Base-by-base conservation (phyloP, 2,113 vertebrate species). In the Delphinus delphis region DNA sequence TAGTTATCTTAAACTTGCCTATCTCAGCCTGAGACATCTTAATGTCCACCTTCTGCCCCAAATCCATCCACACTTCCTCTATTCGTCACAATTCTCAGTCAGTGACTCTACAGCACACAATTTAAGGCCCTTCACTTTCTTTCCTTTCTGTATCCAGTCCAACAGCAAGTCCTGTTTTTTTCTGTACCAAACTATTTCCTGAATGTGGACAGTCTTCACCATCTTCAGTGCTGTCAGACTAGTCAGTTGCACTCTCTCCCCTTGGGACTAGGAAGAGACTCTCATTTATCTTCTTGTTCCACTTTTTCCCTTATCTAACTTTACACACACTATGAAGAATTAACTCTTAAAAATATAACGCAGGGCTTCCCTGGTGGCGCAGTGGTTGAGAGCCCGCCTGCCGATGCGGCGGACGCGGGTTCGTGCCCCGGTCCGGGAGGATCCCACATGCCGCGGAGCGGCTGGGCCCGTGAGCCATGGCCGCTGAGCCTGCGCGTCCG, bases 361-460 rank as follows among this genome's bases (percentile, higher is more conserved):
- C 47, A 47, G 47, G 47, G 47, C 47, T 50, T 50, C 47, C 13
- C 47, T 50, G 47, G 47, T 50, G 47, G 47, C 13, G 13, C 47
- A 50, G 47, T 50, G 47, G 47, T 50, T 50, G 47, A 50, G 47
- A 50, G 47, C 4, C 47, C 12, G 12, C 12, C 47, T 50, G 12
- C 0, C 47, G 12, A 13, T 50, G 47, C 47, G 3, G 47, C 3
- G 47, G 47, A 13, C 47, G 10, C 2, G 2, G 47, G 11, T 47
- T 47, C 2, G 47, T 47, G 47, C 11, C 11, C 47, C 2, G 47
- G 0, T 47, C 11, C 0, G 2, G 47, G 47, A 47, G 11, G 47
- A 47, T 47, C 47, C 47, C 47, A 12, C 2, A 0, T 47, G 47
- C 47, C 0, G 2, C 11, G 47, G 47, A 47, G 47, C 47, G 0